These are phyloP conservation scores for Peromyscus nudipes DNA, from an alignment of 2,797 vertebrate genomes.

Conservation along the genomic window DNA sequence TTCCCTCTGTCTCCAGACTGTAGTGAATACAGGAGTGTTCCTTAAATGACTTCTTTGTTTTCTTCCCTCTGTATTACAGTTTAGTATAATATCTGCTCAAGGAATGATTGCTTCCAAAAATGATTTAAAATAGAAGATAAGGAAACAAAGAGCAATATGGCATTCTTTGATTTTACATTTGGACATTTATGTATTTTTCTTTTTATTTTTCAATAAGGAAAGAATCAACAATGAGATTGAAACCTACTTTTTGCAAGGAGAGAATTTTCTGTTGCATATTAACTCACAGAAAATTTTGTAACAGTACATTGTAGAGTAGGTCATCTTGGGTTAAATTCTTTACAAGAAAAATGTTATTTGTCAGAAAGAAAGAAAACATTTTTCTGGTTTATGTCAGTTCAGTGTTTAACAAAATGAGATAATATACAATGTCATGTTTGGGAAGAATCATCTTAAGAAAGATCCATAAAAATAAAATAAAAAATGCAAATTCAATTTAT, in stretches of 20 bases:
- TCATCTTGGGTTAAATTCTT: slow-evolving; percentile 10
- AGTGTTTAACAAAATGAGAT: slow-evolving; percentile 19
- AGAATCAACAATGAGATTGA: not conserved
- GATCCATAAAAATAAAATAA: not conserved
- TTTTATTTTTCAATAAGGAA: not conserved
- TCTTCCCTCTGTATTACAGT: not conserved
- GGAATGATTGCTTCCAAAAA: not conserved
- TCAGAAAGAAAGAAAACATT: slow-evolving; percentile 22
- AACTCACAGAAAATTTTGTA: not conserved
- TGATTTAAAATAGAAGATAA: not conserved
- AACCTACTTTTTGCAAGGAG: not conserved
- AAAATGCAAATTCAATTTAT: not conserved
- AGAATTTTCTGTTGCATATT: not conserved
- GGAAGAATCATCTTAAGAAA: not conserved
- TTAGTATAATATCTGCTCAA: not conserved
- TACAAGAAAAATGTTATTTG: not conserved
- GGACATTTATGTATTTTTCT: not conserved
- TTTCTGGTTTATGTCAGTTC: slow-evolving; percentile 7
- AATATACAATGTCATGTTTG: not conserved
- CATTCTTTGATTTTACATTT: not conserved
- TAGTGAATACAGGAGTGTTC: too few relatives aligned
- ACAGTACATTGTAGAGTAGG: not conserved
- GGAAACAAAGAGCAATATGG: not conserved
- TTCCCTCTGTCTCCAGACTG: too few relatives aligned
- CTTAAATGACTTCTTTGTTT: not conserved